These are phyloP conservation scores for Diaperis boleti DNA, from an alignment of 2,888 invertebrate species.

Conservation along the genomic window DNA sequence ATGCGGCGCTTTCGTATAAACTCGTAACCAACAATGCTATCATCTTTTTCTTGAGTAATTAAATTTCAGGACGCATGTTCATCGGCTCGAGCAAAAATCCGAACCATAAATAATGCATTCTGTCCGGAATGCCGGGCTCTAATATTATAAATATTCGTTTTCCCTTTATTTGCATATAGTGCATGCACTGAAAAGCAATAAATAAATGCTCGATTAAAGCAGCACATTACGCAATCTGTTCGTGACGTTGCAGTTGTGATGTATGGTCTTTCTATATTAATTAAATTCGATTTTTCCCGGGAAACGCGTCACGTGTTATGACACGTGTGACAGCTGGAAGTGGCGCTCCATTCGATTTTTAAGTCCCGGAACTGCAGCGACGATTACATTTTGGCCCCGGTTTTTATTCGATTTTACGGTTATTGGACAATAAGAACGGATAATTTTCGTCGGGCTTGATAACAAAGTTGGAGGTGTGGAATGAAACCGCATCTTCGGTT, in stretches of 20 bases:
- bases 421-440: slow-evolving; percentile 25
- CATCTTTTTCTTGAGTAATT: not conserved
- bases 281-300: slow-evolving; percentile 31
- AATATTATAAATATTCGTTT: not conserved
- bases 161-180: slow-evolving; percentile 17
- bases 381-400: slow-evolving; percentile 1
- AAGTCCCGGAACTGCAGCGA: slow-evolving; percentile 1
- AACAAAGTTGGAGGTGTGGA: slow-evolving; percentile 11
- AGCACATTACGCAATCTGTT: slow-evolving; percentile 31
- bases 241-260: slow-evolving; percentile 32
- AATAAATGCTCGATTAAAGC: slow-evolving; percentile 32
- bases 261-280: slow-evolving; percentile 33
- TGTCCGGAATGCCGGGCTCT: not conserved
- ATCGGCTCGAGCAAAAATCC: not conserved
- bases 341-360: slow-evolving; percentile 5
- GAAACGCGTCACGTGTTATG: slow-evolving; percentile 17
- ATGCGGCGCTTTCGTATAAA: not conserved
- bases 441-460: slow-evolving; percentile 21
- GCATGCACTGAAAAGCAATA: slow-evolving; percentile 31
- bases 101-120: not conserved
- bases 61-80: too few relatives aligned
- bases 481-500: slow-evolving; percentile 16
- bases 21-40: not conserved
- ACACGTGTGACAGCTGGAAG: not conserved
- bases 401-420: slow-evolving; percentile 21